Conservation (phyloP, 2,888 invertebrate genomes). For the Cryptophagus acutangulus region DNA sequence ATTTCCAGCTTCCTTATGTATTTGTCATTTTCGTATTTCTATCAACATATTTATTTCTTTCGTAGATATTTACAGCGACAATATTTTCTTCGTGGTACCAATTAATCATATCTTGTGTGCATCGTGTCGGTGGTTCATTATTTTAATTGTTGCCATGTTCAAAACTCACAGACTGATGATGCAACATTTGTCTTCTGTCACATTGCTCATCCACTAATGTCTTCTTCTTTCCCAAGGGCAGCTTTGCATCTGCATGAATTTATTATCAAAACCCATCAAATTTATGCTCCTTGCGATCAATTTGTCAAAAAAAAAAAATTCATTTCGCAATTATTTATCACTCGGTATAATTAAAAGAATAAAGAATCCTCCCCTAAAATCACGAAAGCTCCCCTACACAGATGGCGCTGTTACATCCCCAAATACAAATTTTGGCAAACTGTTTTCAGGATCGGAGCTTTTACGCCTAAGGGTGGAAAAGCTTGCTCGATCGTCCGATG, state of each 20-base stretch:
- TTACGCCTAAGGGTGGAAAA: too few species aligned
- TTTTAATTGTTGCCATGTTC: conserved; percentile 37
- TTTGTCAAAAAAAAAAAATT: too few species aligned
- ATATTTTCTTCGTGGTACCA: conserved; percentile 23
- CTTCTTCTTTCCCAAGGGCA: conserved; percentile 18
- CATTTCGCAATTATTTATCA: too few species aligned
- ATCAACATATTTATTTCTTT: background rate
- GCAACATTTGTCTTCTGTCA: conserved; percentile 33
- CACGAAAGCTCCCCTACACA: too few species aligned
- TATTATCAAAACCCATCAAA: too few species aligned
- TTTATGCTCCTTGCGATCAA: too few species aligned
- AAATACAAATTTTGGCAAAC: too few species aligned
- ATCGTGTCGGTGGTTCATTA: conserved; percentile 36
- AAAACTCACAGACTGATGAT: conserved; percentile 34
- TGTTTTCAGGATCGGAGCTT: too few species aligned
- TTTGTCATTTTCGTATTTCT: background rate
- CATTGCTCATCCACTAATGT: conserved; percentile 25
- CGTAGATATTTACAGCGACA: background rate
- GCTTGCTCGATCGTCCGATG: background rate
- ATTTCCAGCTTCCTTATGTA: too few species aligned
- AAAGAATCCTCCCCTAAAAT: too few species aligned
- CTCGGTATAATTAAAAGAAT: too few species aligned
- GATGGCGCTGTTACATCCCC: too few species aligned
- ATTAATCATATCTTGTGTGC: conserved; percentile 30
- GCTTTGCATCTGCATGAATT: background rate